A percentile compares a stretch with the other conserved stretches of the same genome.
Evolutionary conservation across 2,113 vertebrate species (phyloP).

Genomic region (Alces alces): DNA sequence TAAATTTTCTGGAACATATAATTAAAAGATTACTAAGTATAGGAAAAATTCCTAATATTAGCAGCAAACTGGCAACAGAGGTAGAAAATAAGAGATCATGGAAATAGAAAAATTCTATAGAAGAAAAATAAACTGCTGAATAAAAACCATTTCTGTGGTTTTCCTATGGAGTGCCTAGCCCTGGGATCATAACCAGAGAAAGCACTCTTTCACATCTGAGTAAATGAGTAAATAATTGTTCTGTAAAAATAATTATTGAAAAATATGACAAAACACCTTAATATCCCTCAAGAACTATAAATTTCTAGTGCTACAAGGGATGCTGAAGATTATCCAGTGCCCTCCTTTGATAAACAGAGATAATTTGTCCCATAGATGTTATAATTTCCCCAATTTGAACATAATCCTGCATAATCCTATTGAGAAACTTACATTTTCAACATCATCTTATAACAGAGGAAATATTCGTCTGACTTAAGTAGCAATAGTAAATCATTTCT

Average conservation of each 20-base stretch:
- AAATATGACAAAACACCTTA: neutral
- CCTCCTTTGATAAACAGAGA: slow-evolving; percentile 23
- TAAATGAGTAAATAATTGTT: neutral
- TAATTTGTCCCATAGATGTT: slow-evolving; percentile 23
- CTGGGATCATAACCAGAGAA: neutral
- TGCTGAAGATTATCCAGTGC: slow-evolving; percentile 4
- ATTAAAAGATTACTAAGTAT: neutral
- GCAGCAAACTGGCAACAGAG: neutral
- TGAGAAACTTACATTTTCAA: slow-evolving; percentile 52
- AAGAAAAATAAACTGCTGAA: neutral
- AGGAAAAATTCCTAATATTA: neutral
- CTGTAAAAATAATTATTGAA: neutral
- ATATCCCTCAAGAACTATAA: neutral
- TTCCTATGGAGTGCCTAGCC: neutral
- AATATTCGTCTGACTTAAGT: slow-evolving; percentile 28
- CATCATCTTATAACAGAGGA: slow-evolving; percentile 39
- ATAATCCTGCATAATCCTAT: slow-evolving; percentile 10
- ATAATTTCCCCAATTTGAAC: slow-evolving; percentile 42
- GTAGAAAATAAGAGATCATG: neutral
- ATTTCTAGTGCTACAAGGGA: slow-evolving; percentile 17
- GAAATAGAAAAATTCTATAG: neutral
- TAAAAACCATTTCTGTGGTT: neutral
- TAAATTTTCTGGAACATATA: neutral
- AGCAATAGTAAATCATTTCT: slow-evolving; percentile 40
- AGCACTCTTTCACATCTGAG: neutral